These are phyloP conservation scores for Hylaea fasciaria DNA, from an alignment of 2,888 invertebrate genomes.

Conservation along the genomic window DNA sequence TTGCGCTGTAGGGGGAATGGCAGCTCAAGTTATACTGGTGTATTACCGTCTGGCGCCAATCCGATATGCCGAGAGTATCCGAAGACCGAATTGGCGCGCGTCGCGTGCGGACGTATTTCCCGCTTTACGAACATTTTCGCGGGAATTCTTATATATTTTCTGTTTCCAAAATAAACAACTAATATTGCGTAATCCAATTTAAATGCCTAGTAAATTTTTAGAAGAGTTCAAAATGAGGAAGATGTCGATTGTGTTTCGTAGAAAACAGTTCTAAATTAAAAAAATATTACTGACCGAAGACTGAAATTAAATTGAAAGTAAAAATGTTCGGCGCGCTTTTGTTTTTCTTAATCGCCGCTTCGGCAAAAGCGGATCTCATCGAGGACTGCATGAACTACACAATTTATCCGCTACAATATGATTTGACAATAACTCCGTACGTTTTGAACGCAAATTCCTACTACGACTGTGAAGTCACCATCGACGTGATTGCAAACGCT, in stretches of 20 bases:
- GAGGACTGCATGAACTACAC: slow-evolving; percentile 80
- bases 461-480: slow-evolving; percentile 70
- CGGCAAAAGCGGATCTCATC: slow-evolving; percentile 57
- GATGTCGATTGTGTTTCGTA: not conserved
- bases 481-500: slow-evolving; percentile 72
- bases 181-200: not conserved
- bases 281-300: not conserved
- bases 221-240: not conserved
- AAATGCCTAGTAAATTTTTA: too few relatives aligned
- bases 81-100: slow-evolving; percentile 59
- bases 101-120: slow-evolving; percentile 61
- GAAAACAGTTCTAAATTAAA: too few relatives aligned
- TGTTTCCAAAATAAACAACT: slow-evolving; percentile 7
- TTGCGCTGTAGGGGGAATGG: slow-evolving; percentile 37
- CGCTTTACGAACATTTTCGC: slow-evolving; percentile 24
- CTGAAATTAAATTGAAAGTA: slow-evolving; percentile 21
- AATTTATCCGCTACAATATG: slow-evolving; percentile 78
- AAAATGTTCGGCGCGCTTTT: slow-evolving; percentile 52
- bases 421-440: slow-evolving; percentile 67
- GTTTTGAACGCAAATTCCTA: slow-evolving; percentile 58
- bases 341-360: slow-evolving; percentile 50
- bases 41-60: slow-evolving; percentile 54
- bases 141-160: slow-evolving; percentile 27
- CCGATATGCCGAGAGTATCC: slow-evolving; percentile 50
- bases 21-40: slow-evolving; percentile 52